Evolutionary conservation across 2,888 invertebrate species (phyloP).

Genomic region (Parnassius smintheus): DNA sequence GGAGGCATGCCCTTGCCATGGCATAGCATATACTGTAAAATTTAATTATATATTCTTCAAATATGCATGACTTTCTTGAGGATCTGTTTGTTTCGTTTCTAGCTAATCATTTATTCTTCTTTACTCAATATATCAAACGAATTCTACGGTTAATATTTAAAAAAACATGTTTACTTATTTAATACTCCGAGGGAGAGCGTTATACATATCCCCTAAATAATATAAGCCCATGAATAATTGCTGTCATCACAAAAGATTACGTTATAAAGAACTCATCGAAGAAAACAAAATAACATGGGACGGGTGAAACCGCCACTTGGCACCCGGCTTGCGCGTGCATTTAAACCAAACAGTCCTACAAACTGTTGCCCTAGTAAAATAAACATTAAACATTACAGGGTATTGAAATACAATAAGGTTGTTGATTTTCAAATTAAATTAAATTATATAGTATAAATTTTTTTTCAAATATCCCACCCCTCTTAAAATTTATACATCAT

Average conservation of each 20-base stretch:
- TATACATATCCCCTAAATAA: constrained; percentile 14
- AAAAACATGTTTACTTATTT: constrained; percentile 8
- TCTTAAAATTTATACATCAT: too few species aligned
- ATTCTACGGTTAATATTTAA: constrained; percentile 10
- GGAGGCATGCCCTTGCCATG: too few species aligned
- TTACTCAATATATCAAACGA: constrained; percentile 3
- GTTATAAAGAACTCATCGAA: constrained; percentile 30
- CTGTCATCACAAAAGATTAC: constrained; percentile 17
- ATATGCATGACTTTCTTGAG: too few species aligned
- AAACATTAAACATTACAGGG: constrained; percentile 47
- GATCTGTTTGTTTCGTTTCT: background rate
- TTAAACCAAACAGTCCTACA: constrained; percentile 61
- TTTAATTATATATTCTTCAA: too few species aligned
- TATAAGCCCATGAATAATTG: constrained; percentile 21
- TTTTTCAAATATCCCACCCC: too few species aligned
- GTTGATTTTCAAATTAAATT: constrained; percentile 34
- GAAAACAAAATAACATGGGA: constrained; percentile 34
- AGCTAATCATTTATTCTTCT: background rate
- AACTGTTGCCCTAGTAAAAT: constrained; percentile 62
- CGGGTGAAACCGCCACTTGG: constrained; percentile 39
- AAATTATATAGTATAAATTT: too few species aligned
- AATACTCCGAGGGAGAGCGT: constrained; percentile 16
- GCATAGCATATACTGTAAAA: too few species aligned
- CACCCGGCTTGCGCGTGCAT: constrained; percentile 44
- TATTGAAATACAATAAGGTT: constrained; percentile 37